Percentiles rank a stretch among this genome's conserved stretches.
Evolutionary conservation across 2,113 vertebrate genomes (phyloP).

Genomic region (Serinus canaria): DNA sequence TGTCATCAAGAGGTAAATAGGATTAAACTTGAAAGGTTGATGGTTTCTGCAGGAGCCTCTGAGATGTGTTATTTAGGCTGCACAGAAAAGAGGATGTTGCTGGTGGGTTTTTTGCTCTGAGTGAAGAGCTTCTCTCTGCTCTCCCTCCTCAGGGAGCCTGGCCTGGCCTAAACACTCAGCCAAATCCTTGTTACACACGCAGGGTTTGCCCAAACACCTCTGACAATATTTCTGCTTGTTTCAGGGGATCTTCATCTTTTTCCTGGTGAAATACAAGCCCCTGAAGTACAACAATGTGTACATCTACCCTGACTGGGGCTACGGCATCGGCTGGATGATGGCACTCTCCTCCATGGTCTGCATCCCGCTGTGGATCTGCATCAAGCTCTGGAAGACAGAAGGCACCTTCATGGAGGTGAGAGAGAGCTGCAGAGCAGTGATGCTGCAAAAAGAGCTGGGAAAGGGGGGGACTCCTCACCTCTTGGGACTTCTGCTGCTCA

Average conservation of each 20-base stretch:
- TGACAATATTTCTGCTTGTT: constrained; percentile 5
- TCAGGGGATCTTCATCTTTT: constrained; percentile 96
- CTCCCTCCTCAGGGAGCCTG: neutral
- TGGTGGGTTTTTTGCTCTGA: neutral
- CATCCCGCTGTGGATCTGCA: constrained; percentile 88
- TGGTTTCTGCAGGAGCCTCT: neutral
- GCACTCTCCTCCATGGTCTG: constrained; percentile 97
- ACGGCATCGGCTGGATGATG: constrained; percentile 98
- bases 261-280: constrained; percentile 97
- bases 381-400: constrained; percentile 89
- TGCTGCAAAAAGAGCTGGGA: neutral
- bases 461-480: neutral
- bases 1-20: neutral
- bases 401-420: constrained; percentile 90
- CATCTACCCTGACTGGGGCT: constrained; percentile 95
- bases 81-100: neutral
- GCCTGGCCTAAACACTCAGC: neutral
- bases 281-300: constrained; percentile 98
- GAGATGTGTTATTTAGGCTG: neutral
- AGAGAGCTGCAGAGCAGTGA: neutral
- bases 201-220: neutral
- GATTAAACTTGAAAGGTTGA: constrained; percentile 20
- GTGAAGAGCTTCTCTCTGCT: neutral
- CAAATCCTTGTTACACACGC: neutral
- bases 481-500: too few relatives aligned